Conservation (phyloP, 2,888 invertebrate genomes). For the Eupithecia abbreviata region DNA sequence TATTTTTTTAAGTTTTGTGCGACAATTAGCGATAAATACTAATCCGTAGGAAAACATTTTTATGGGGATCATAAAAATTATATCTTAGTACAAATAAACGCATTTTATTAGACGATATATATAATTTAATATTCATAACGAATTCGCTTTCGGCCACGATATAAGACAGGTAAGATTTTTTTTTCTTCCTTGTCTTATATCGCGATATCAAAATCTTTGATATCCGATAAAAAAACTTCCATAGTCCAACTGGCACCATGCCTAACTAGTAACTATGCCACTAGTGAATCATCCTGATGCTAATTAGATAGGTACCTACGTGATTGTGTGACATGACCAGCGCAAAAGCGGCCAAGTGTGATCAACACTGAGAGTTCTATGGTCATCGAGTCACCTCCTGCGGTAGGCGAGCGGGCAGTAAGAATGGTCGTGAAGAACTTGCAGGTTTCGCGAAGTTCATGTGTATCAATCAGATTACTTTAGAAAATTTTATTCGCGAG, state of each 20-base stretch:
- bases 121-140: too few species aligned
- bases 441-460: too few species aligned
- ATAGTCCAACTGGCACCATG: not conserved
- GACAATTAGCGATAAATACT: too few species aligned
- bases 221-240: not conserved
- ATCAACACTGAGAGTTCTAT: not conserved
- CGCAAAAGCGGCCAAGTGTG: not conserved
- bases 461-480: too few species aligned
- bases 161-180: not conserved
- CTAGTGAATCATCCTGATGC: not conserved
- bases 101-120: too few species aligned
- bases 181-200: too few species aligned
- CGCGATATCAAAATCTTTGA: not conserved
- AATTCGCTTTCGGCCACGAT: not conserved
- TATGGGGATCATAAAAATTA: too few species aligned
- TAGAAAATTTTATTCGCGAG: too few species aligned
- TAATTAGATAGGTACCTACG: not conserved
- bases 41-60: too few species aligned
- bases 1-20: not conserved
- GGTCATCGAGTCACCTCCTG: not conserved
- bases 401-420: not conserved
- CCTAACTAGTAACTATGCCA: conserved; percentile 1
- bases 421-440: not conserved
- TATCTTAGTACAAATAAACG: too few species aligned
- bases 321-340: not conserved